Base-by-base conservation (phyloP, 2,888 invertebrate species). In the Chydorus sphaericus region DNA sequence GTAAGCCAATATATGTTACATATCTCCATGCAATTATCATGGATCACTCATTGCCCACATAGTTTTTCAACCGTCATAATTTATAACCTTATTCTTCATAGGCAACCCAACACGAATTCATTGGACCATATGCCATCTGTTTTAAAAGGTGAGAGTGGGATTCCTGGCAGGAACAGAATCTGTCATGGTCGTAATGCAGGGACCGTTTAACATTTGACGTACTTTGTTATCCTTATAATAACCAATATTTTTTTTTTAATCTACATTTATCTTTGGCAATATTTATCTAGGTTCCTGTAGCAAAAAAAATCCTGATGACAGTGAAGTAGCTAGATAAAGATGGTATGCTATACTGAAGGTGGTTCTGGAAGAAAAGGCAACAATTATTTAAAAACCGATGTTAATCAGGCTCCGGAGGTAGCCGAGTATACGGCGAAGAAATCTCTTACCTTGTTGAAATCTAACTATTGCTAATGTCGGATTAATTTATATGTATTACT, bases 291-390 rank as follows among this genome's bases (percentile, higher is more conserved):
- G 90, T 96, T 0, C 94, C 94, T 0, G 62, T 89, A 2, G 93
- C 93, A 3, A 76, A 76, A 68, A 67, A 55, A 60, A 65, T 54
- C 8, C 31, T 23, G 64, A 64, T 14, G 81, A 81, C 0, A 69
- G 71, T 56, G 71, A 80, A 37, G 70, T 89, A 10, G 83, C 72
- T 92, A 58, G 67, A 73, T 31, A 67, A 71, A 55, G 74, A 76
- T 36, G 83, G 82, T 4, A 73, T 83, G 51, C 82, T 89, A 78
- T 8, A 93, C 97, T 11, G 73, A 93, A 59, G 98, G 98, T 0
- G 98, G 98, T 4, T 81, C 88, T 0, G 98, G 98, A 1, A 98
- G 98, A 0, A 83, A 85, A 66, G 98, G 98, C 1, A 98, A 99
- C 72, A 78, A 81, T 59, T 94, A 85, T 73, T 99, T 96, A 69